Evolutionary conservation across 1,140 invertebrate genomes (phyloP).

Genomic region (Steinernema khuongi): DNA sequence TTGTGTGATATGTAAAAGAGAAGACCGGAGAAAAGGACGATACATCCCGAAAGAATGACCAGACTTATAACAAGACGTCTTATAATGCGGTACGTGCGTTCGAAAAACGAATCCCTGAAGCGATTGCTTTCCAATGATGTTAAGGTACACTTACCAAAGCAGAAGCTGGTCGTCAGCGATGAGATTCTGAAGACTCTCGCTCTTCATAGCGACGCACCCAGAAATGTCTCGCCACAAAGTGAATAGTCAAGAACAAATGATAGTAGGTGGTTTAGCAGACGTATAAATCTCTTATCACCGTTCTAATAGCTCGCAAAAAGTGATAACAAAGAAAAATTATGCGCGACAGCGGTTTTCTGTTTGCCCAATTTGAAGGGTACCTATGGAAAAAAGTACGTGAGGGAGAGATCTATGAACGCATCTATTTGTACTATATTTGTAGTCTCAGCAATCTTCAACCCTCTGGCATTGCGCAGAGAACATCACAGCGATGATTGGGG

Average conservation of each 20-base stretch:
- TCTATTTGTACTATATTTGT: no score
- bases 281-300: not conserved
- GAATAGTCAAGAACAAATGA: not conserved
- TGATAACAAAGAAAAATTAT: not conserved
- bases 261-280: not conserved
- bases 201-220: not conserved
- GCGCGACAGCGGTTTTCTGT: not conserved
- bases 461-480: no score
- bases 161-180: not conserved
- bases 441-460: no score
- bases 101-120: slow-evolving; percentile 1
- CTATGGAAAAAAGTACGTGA: no score
- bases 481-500: no score
- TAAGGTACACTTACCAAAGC: not conserved
- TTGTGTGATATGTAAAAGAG: not conserved
- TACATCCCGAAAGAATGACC: not conserved
- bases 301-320: not conserved
- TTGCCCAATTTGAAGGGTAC: no score
- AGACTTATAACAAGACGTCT: not conserved
- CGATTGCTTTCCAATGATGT: not conserved
- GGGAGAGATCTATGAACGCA: no score
- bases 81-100: not conserved
- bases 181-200: not conserved
- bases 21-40: not conserved
- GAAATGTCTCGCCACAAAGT: not conserved